A percentile compares a stretch with the other conserved stretches of the same genome.
Evolutionary conservation across 2,888 invertebrate species (phyloP).

Genomic region (Hydriomena furcata): DNA sequence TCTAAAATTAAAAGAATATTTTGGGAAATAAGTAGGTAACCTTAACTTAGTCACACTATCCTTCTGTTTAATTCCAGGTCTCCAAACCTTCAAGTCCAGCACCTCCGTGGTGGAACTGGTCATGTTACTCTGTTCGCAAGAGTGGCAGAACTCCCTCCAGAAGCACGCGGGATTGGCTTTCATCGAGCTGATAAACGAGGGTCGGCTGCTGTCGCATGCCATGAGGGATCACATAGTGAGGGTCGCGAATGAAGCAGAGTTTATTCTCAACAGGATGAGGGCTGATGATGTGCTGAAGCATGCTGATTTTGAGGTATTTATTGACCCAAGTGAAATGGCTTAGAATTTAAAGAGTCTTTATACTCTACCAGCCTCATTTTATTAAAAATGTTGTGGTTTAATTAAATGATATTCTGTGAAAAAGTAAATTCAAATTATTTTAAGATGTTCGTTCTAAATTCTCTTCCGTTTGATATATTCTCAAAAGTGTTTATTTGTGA

Average conservation of each 20-base stretch:
- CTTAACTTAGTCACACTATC: background rate
- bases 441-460: too few relatives aligned
- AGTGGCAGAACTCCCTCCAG: constrained; percentile 99
- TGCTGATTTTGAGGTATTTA: constrained; percentile 92
- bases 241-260: constrained; percentile 99
- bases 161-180: constrained; percentile 99
- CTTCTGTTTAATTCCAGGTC: constrained; percentile 83
- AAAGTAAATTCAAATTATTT: too few relatives aligned
- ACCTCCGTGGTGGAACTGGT: constrained; percentile 99
- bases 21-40: too few relatives aligned
- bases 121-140: constrained; percentile 99
- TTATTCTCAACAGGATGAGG: constrained; percentile 98
- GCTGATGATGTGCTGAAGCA: constrained; percentile 99
- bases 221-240: constrained; percentile 99
- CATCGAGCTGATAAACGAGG: constrained; percentile 99
- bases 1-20: too few relatives aligned
- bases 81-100: constrained; percentile 98
- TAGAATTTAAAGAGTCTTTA: too few relatives aligned
- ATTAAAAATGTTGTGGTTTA: too few relatives aligned
- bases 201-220: constrained; percentile 97
- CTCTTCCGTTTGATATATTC: too few relatives aligned
- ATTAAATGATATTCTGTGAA: too few relatives aligned
- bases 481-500: too few relatives aligned
- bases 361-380: too few relatives aligned
- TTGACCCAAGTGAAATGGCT: too few relatives aligned